phyloP scores from a whole-genome alignment of 2,797 vertebrate species.

The Pteropus rufus region DNA sequence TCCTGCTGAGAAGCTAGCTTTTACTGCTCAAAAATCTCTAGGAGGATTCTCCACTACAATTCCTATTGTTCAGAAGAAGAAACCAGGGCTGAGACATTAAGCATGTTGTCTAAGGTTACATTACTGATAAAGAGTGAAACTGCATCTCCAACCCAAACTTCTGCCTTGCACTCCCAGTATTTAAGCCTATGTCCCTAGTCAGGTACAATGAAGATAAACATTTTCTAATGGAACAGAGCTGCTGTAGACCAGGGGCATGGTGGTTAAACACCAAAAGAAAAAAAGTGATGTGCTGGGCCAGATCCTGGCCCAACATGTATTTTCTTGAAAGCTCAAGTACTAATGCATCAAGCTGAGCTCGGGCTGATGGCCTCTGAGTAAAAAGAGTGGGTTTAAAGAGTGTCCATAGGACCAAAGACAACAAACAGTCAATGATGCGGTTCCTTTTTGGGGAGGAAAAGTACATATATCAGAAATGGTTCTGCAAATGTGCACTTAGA shows the following conservation, averaged over 20 bases:
- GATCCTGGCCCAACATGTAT: not conserved
- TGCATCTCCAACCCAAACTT: not conserved
- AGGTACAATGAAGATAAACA: not conserved
- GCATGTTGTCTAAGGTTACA: not conserved
- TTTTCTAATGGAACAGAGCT: not conserved
- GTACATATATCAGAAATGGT: not conserved
- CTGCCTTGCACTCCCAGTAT: not conserved
- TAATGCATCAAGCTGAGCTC: not conserved
- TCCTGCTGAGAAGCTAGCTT: not conserved
- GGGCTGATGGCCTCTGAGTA: not conserved
- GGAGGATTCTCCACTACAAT: not conserved
- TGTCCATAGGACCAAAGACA: not conserved
- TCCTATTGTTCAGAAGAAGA: not conserved
- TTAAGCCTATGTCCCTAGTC: not conserved
- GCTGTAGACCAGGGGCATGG: not conserved
- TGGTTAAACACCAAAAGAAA: not conserved
- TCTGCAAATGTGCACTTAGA: not conserved
- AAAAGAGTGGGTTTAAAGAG: not conserved
- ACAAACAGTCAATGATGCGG: not conserved
- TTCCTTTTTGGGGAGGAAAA: not conserved
- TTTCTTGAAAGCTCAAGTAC: not conserved
- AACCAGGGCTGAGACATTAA: not conserved
- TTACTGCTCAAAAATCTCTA: not conserved
- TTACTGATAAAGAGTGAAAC: not conserved
- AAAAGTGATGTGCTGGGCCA: not conserved